These are phyloP conservation scores for Drosophila lacicola DNA, from an alignment of 2,888 invertebrate genomes.

Conservation along the genomic window DNA sequence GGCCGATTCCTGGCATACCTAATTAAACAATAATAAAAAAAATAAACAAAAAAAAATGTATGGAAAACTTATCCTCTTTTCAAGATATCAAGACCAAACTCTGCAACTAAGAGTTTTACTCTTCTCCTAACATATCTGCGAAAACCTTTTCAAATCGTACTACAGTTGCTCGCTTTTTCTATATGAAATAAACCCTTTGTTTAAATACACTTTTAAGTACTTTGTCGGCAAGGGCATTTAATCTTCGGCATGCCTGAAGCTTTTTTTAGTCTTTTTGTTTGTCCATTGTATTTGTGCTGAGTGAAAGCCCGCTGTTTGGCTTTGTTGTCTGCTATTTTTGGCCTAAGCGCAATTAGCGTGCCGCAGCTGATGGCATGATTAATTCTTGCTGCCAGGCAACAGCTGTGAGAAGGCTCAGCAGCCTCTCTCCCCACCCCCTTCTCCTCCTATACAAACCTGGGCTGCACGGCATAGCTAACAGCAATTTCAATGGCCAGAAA, in stretches of 20 bases:
- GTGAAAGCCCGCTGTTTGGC: slow-evolving; percentile 7
- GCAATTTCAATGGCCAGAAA: slow-evolving; percentile 90
- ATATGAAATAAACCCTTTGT: too few relatives aligned
- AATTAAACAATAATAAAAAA: too few relatives aligned
- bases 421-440: background rate
- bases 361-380: slow-evolving; percentile 58
- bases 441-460: slow-evolving; percentile 80
- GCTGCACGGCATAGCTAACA: slow-evolving; percentile 86
- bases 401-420: slow-evolving; percentile 28
- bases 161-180: too few relatives aligned
- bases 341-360: slow-evolving; percentile 57
- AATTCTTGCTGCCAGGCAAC: slow-evolving; percentile 52
- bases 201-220: too few relatives aligned
- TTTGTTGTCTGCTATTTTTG: slow-evolving; percentile 34
- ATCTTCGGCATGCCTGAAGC: background rate
- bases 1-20: too few relatives aligned
- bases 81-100: too few relatives aligned
- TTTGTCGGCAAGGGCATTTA: background rate
- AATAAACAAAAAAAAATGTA: too few relatives aligned
- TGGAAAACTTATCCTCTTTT: too few relatives aligned
- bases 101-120: background rate
- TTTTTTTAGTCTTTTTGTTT: slow-evolving; percentile 9
- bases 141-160: too few relatives aligned
- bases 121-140: background rate
- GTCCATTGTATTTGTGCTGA: slow-evolving; percentile 19